A percentile compares a stretch with the other conserved stretches of the same genome.
phyloP scores from a whole-genome alignment of 2,888 invertebrate species.

The Baccha elongata region DNA sequence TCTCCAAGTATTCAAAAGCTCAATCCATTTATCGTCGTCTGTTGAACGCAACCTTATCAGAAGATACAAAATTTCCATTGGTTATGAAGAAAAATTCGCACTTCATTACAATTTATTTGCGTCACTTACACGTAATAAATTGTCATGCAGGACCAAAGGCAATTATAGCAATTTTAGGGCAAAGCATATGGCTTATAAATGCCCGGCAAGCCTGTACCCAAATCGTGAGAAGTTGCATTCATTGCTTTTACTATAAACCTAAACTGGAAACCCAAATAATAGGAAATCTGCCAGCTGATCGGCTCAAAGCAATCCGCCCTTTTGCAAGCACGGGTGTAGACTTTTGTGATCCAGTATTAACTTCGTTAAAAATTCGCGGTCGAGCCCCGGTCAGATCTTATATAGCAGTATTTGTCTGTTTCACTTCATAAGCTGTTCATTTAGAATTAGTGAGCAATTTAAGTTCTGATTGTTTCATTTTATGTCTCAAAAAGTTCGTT shows the following conservation, averaged over 20 bases:
- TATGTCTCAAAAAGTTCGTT: not conserved
- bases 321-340: not conserved
- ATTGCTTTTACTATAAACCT: not conserved
- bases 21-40: too few relatives aligned
- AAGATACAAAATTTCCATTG: too few relatives aligned
- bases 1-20: too few relatives aligned
- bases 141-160: too few relatives aligned
- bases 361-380: slow-evolving; percentile 6
- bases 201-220: not conserved
- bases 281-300: not conserved
- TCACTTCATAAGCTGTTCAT: slow-evolving; percentile 14
- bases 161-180: too few relatives aligned
- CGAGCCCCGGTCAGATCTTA: not conserved
- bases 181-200: too few relatives aligned
- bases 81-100: too few relatives aligned
- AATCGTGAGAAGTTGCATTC: not conserved
- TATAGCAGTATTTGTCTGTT: too few relatives aligned
- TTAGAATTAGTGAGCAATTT: not conserved
- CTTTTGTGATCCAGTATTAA: slow-evolving; percentile 6
- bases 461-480: not conserved
- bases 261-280: not conserved
- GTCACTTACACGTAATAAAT: too few relatives aligned
- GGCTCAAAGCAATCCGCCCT: not conserved
- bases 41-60: too few relatives aligned
- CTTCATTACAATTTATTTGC: too few relatives aligned